Evolutionary conservation across 2,888 invertebrate genomes (phyloP).

Genomic region (Eulithis prunata): DNA sequence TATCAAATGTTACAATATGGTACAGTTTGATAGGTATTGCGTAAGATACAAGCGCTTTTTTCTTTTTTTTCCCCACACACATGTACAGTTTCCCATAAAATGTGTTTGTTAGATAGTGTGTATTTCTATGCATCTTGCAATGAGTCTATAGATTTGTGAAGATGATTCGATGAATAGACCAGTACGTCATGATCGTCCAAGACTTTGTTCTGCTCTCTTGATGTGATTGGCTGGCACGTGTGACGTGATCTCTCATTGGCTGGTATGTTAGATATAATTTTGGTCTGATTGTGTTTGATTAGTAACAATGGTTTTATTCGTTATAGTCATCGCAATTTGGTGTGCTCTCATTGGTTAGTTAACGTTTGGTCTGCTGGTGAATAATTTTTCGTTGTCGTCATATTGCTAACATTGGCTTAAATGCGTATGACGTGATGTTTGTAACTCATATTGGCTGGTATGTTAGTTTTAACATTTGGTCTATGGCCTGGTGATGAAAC

Average conservation of each 20-base stretch:
- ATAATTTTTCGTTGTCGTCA: neutral
- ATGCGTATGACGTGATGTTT: slow-evolving; percentile 27
- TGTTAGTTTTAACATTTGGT: neutral
- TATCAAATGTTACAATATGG: no score
- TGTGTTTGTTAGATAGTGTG: slow-evolving; percentile 7
- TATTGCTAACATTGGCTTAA: neutral
- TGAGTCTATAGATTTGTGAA: neutral
- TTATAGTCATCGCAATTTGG: no score
- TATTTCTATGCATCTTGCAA: slow-evolving; percentile 12
- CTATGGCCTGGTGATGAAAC: neutral
- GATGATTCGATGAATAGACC: neutral
- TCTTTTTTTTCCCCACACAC: slow-evolving; percentile 9
- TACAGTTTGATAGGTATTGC: slow-evolving; percentile 8
- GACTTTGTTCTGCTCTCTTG: no score
- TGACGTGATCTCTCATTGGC: no score
- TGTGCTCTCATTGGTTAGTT: slow-evolving; percentile 8
- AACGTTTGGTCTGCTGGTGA: neutral
- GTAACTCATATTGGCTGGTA: slow-evolving; percentile 23
- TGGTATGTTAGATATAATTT: no score
- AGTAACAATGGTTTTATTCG: no score
- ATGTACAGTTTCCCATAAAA: slow-evolving; percentile 5
- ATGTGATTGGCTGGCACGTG: no score
- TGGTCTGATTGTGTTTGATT: no score
- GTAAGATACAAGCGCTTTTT: slow-evolving; percentile 41
- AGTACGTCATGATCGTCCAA: neutral